Percentiles rank a stretch among this genome's conserved stretches.
Conservation (phyloP, 2,888 invertebrate species). For the Malthinus flaveolus region DNA sequence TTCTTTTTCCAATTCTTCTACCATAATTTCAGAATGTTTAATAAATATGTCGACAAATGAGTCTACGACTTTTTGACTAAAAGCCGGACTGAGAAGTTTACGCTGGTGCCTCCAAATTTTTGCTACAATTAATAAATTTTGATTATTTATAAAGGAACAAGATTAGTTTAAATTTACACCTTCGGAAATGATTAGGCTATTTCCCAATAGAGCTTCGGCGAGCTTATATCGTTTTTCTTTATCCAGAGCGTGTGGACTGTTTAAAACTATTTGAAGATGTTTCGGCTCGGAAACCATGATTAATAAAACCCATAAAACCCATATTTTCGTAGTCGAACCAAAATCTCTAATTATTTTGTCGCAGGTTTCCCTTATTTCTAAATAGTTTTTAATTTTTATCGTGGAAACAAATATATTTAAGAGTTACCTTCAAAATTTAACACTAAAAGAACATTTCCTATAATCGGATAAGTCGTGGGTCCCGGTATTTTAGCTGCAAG, state of each 20-base stretch:
- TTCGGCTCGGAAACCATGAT: not conserved
- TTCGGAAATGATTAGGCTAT: not conserved
- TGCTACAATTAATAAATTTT: not conserved
- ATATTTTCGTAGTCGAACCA: not conserved
- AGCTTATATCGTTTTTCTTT: not conserved
- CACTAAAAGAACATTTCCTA: not conserved
- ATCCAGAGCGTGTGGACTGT: not conserved
- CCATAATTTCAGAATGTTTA: not conserved
- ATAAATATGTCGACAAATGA: not conserved
- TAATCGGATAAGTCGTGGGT: not conserved
- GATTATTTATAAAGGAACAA: not conserved
- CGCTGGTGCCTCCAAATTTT: not conserved
- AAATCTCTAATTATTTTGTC: no score
- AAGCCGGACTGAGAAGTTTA: not conserved
- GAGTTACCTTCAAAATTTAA: no score
- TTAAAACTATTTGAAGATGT: not conserved
- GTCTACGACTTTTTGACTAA: not conserved
- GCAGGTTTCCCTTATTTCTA: no score
- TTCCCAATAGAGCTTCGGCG: not conserved
- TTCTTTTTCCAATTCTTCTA: not conserved
- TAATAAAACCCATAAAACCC: not conserved
- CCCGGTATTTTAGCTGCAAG: not conserved
- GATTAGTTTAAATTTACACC: not conserved
- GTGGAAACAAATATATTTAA: no score
- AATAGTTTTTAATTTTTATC: no score